phyloP scores from a whole-genome alignment of 2,888 invertebrate genomes.

The Mesopsocus fuscifrons region DNA sequence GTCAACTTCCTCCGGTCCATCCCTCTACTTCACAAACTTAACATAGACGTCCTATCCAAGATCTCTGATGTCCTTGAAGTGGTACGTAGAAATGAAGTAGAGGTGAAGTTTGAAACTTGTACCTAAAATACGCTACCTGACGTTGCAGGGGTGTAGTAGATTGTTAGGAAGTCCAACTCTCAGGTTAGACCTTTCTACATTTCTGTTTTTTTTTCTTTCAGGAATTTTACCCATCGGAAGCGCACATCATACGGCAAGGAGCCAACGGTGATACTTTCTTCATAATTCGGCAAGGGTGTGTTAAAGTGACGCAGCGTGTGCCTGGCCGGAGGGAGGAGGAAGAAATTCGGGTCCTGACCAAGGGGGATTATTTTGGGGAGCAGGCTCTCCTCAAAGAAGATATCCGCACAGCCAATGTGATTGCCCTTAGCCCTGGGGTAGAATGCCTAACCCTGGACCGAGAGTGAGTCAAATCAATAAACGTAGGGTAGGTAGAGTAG shows the following conservation, averaged over 20 bases:
- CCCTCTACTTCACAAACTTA: slow-evolving; percentile 35
- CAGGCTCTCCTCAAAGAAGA: slow-evolving; percentile 45
- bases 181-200: too few relatives aligned
- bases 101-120: too few relatives aligned
- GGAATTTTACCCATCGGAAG: slow-evolving; percentile 41
- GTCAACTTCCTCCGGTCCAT: slow-evolving; percentile 44
- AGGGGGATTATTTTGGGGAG: slow-evolving; percentile 46
- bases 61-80: slow-evolving; percentile 52
- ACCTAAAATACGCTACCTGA: too few relatives aligned
- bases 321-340: slow-evolving; percentile 30
- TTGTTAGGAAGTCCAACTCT: too few relatives aligned
- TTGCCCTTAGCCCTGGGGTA: slow-evolving; percentile 39
- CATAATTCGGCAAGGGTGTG: slow-evolving; percentile 39
- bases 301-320: slow-evolving; percentile 31
- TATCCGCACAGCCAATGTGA: slow-evolving; percentile 44
- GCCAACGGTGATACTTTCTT: slow-evolving; percentile 44
- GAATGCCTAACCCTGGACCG: slow-evolving; percentile 45
- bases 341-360: slow-evolving; percentile 33
- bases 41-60: slow-evolving; percentile 37
- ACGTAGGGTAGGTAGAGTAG: background rate
- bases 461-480: slow-evolving; percentile 28
- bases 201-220: slow-evolving; percentile 21
- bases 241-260: slow-evolving; percentile 43
- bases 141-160: too few relatives aligned
- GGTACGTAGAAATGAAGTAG: slow-evolving; percentile 30